Conservation (phyloP, 92 coral and sea anemone genomes). For the Umimayanthus kanabou region DNA sequence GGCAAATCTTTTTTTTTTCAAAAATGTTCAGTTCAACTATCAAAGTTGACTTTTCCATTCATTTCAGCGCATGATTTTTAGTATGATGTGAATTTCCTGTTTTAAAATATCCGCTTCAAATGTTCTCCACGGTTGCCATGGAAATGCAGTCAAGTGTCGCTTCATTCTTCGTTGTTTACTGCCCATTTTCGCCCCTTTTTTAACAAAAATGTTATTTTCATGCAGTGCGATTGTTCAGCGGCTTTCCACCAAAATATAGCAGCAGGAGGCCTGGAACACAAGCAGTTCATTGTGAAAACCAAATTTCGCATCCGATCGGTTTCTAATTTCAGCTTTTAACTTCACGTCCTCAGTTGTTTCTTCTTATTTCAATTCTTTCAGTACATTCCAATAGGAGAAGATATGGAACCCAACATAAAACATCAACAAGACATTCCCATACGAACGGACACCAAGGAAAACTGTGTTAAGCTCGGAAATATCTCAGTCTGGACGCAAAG, state of each 20-base stretch:
- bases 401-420: too few relatives aligned
- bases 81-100: constrained; percentile 1
- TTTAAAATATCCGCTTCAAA: constrained; percentile 6
- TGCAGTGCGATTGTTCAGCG: constrained; percentile 33
- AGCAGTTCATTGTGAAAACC: neutral
- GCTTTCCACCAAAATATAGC: constrained; percentile 2
- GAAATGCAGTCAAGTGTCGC: constrained; percentile 20
- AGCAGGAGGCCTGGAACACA: constrained; percentile 19
- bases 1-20: neutral
- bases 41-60: constrained; percentile 14
- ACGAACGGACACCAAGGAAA: too few relatives aligned
- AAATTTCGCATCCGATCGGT: too few relatives aligned
- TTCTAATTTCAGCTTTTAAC: too few relatives aligned
- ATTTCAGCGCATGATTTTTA: constrained; percentile 18
- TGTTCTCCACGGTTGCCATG: constrained; percentile 19
- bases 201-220: constrained; percentile 13
- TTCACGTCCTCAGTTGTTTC: neutral
- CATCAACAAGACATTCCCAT: too few relatives aligned
- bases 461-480: too few relatives aligned
- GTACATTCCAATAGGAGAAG: constrained; percentile 18
- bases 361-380: constrained; percentile 15
- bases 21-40: constrained; percentile 24
- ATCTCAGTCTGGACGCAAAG: neutral
- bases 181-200: constrained; percentile 12
- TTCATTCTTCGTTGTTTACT: constrained; percentile 19